Percentiles rank a stretch among this genome's conserved stretches.
These are phyloP conservation scores for Myotis pilosus DNA, from an alignment of 2,797 vertebrate species.

Conservation along the genomic window DNA sequence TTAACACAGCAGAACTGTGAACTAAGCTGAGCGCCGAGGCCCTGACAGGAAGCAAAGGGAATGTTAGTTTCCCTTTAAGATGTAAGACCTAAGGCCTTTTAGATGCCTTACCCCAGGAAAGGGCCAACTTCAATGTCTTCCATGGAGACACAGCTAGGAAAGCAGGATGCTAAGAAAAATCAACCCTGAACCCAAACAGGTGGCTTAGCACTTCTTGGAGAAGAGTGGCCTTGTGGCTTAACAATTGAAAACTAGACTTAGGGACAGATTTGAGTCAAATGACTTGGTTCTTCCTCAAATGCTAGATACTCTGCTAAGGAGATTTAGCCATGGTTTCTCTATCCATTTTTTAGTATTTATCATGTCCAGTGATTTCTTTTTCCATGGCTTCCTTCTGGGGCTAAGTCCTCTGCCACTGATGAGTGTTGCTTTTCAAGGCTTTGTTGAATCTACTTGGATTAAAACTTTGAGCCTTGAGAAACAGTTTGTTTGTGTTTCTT, in stretches of 20 bases:
- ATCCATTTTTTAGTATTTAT: background rate
- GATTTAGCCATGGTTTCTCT: background rate
- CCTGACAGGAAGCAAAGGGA: background rate
- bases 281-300: background rate
- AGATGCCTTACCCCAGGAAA: background rate
- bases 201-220: background rate
- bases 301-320: background rate
- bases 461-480: constrained; percentile 4
- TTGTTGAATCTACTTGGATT: constrained; percentile 29
- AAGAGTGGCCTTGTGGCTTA: background rate
- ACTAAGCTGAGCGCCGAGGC: background rate
- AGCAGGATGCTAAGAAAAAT: background rate
- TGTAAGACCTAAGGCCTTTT: background rate
- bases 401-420: background rate
- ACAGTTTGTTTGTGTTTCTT: background rate
- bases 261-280: background rate
- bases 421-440: constrained; percentile 19
- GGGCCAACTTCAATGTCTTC: background rate
- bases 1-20: background rate
- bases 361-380: background rate
- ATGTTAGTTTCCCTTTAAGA: background rate
- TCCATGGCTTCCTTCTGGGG: background rate
- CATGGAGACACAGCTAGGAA: background rate
- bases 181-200: background rate
- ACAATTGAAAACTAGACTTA: constrained; percentile 9